phyloP scores from a whole-genome alignment of 2,797 vertebrate species.

The Schizothorax lantsangensis region DNA sequence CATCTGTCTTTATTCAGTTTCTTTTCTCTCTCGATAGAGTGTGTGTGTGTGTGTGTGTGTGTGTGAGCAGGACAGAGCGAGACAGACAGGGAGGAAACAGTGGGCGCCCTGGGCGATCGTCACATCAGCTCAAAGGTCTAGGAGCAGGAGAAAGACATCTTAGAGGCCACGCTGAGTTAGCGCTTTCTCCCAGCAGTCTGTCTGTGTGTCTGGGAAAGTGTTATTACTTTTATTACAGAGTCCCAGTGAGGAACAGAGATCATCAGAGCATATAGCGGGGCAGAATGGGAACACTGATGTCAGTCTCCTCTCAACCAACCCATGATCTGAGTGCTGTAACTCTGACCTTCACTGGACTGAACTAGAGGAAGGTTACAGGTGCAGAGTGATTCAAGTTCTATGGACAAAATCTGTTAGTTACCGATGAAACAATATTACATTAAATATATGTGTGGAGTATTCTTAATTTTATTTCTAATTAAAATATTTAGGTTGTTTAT shows the following conservation, averaged over 20 bases:
- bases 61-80: not conserved
- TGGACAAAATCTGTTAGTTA: not conserved
- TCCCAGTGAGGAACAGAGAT: slow-evolving; percentile 9
- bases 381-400: not conserved
- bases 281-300: slow-evolving; percentile 11
- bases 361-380: not conserved
- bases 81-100: slow-evolving; percentile 17
- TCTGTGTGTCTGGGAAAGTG: slow-evolving; percentile 31
- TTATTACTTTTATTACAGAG: slow-evolving; percentile 30
- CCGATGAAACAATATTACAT: not conserved
- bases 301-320: slow-evolving; percentile 1
- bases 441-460: not conserved
- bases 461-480: not conserved
- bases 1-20: slow-evolving; percentile 27
- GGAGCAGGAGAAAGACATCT: slow-evolving; percentile 49
- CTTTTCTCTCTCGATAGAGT: not conserved
- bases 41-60: not conserved
- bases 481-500: not conserved
- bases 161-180: slow-evolving; percentile 51
- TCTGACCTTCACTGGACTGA: not conserved
- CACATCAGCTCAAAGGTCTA: slow-evolving; percentile 39
- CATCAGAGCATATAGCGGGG: not conserved
- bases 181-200: slow-evolving; percentile 40
- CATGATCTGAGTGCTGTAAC: not conserved
- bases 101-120: slow-evolving; percentile 13